Evolutionary conservation across 2,888 invertebrate species (phyloP), one percentile per base, ranked within the genome.

Genomic region (Temnothorax rugatulus): DNA sequence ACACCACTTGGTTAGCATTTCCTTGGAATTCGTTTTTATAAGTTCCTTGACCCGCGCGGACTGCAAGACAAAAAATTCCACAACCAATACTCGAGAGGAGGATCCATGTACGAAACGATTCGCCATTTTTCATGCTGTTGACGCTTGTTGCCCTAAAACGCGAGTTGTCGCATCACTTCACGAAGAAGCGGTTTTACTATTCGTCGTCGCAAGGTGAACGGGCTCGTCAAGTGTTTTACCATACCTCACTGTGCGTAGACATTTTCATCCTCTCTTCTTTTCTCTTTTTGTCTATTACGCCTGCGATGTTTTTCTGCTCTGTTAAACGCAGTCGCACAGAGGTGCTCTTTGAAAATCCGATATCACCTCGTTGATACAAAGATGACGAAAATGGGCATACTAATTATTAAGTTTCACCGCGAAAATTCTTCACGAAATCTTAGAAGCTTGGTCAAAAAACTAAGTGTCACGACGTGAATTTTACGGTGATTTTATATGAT

Each of bases 281-380:
- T 34, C 47, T 69, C 38, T 44, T 69, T 61, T 29, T 47, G 13
- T 18, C 34, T 7, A 7, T 54, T 57, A 41, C 25, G 54, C 21
- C 50, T 44, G n/a, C 13, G 47, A 82, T 73, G 81, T 88, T 89
- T 90, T 90, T 89, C 84, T 87, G 85, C 89, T 90, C 87, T 87
- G 89, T 91, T 90, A 87, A 89, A 54, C 88, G 83, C 71, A 61
- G 38, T 29, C 63, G 61, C 75, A 29, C 75, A 29, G 73, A 21
- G 41, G 34, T 11, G 34, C 29, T 47, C 63, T 86, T 88, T 79
- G 71, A 77, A 83, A 86, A 82, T 34, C 50, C 29, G 77, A 63
- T 74, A 59, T 18, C 41, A 74, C 73, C 71, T 77, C 18, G 52
- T 13, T 69, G 44, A 47, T 68, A 34, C 25, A 54, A 82, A 69